Base-by-base conservation (phyloP, 2,888 invertebrate genomes). In the Perizoma affinitatum region DNA sequence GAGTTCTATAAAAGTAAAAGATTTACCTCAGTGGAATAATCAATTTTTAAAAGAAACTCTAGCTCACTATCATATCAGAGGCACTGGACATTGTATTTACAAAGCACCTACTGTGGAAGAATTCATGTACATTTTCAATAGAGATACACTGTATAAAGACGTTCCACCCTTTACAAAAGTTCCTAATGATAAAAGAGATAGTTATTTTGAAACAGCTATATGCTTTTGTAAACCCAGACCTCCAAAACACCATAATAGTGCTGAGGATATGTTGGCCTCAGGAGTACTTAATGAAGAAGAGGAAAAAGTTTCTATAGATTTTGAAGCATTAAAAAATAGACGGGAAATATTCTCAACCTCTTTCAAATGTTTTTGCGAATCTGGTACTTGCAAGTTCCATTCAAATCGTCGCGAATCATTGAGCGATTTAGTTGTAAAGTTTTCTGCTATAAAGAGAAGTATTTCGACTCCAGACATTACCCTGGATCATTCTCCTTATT, bases 71-170 rank as follows among this genome's bases (percentile, higher is more conserved):
- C 93, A 93, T 58, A 89, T 92, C 40, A 80, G 89, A 73, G 93
- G 93, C 22, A 91, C 92, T 6, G 91, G 90, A 1, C 92, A 92
- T 74, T 93, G 93, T 65, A 86, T 92, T 53, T 88, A 90, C 67
- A 85, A 87, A 61, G 86, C 87, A 5, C 91, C 91, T 8, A 86
- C 90, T 8, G 86, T 90, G 8, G 66, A 86, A 69, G 92, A 92
- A 69, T 90, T 91, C 68, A 86, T 93, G 64, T 84, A 87, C 60
- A 83, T 91, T 69, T 92, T 93, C 66, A 93, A 93, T 72, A 86
- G 87, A 72, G 90, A 92, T 11, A 87, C 90, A 6, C 76, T 90
- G 38, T 80, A 83, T 58, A 80, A 79, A 66, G 84, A 87, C 60
- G 80, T 80, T 5, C 79, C 83, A 43, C 85, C 87, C 1, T 87